Evolutionary conservation across 2,888 invertebrate genomes (phyloP).

Genomic region (Epistrophe grossulariae): DNA sequence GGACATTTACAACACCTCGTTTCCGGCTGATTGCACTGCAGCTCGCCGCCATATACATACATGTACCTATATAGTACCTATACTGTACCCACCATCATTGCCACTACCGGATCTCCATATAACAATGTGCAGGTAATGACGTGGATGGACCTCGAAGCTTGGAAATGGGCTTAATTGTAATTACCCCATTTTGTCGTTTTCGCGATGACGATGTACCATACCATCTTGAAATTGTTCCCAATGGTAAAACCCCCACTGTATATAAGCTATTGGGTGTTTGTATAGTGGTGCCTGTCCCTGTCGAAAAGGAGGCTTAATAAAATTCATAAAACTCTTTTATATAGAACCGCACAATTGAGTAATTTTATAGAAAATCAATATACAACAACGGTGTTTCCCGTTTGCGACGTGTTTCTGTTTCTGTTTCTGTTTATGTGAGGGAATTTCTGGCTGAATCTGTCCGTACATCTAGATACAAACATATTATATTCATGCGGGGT

Average conservation of each 20-base stretch:
- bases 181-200: conserved; percentile 54
- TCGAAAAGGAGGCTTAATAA: conserved; percentile 8
- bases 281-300: not conserved
- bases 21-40: conserved; percentile 65
- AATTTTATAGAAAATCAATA: conserved; percentile 72
- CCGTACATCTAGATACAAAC: not conserved
- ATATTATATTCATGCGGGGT: not conserved
- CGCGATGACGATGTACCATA: conserved; percentile 30
- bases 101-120: conserved; percentile 18
- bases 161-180: conserved; percentile 55
- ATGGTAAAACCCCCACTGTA: conserved; percentile 18
- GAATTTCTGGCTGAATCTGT: not conserved
- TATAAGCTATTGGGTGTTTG: not conserved
- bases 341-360: conserved; percentile 61
- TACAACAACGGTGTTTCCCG: conserved; percentile 43
- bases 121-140: conserved; percentile 40
- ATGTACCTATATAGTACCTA: not conserved
- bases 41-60: not conserved
- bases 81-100: not conserved
- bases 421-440: not conserved
- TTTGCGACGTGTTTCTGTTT: conserved; percentile 10
- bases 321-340: conserved; percentile 41
- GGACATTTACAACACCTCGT: conserved; percentile 73
- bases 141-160: conserved; percentile 11
- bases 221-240: conserved; percentile 63